Base-by-base conservation (phyloP, 2,888 invertebrate species). In the Dryomyza anilis region DNA sequence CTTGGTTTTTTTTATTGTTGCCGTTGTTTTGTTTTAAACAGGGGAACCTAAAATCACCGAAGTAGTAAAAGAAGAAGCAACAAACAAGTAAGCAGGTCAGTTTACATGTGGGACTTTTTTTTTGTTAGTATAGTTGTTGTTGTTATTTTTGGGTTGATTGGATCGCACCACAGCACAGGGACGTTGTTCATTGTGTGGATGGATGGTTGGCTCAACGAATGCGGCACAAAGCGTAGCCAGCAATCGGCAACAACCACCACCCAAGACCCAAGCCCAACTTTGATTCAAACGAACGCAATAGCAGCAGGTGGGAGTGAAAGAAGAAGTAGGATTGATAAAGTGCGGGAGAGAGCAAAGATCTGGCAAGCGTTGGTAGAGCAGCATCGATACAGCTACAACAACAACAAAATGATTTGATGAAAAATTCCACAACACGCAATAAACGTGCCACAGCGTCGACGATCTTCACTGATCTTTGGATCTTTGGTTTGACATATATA, bases 361-460 rank as follows among this genome's bases (percentile, higher is more conserved):
- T 7, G 7, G 8, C 39, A n/a, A 39, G 3, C 39, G 39, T 14
- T 39, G 39, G 39, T n/a, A n/a, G 39, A 7, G 39, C 39, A 39
- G 39, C 4, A 39, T n/a, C n/a, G 39, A 6, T n/a, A 7, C 3
- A 3, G 21, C n/a, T n/a, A n/a, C n/a, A 53, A 19, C 16, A 16
- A 12, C 3, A 25, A 10, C 21, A 23, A 50, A 23, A 23, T 23
- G 12, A 48, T 19, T 48, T 25, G 23, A 39, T 12, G 39, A n/a
- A 25, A 48, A 56, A 56, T 56, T 56, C 56, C 56, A 56, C 21
- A 19, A 25, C 33, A 56, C 56, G 36, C 25, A 39, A 36, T 29
- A 33, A 55, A 56, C 39, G 14, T 39, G 56, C 25, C 27, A 10
- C 25, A 3, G 39, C 39, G 3, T n/a, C 3, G 39, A 3, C 39